These are phyloP conservation scores for Limnephilus rhombicus DNA, from an alignment of 2,888 invertebrate species.

Conservation along the genomic window DNA sequence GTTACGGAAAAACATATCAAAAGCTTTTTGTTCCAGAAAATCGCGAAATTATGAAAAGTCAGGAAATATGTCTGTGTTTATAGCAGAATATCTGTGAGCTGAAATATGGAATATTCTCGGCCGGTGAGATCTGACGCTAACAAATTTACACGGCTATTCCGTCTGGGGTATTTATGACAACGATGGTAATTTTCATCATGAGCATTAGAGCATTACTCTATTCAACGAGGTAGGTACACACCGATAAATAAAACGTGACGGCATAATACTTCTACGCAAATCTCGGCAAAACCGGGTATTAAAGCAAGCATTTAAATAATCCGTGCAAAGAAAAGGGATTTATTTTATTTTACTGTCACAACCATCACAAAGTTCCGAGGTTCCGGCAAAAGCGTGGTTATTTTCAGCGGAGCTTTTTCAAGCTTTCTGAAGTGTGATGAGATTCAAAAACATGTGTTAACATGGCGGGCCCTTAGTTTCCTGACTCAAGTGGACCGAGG, in stretches of 20 bases:
- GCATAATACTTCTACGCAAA: background rate
- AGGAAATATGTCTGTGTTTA: no score
- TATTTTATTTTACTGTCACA: background rate
- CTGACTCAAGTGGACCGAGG: slow-evolving; percentile 41
- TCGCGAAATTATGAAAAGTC: no score
- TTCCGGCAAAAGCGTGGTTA: background rate
- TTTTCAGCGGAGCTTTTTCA: slow-evolving; percentile 5
- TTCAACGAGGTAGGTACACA: background rate
- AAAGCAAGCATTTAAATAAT: background rate
- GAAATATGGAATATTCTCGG: no score
- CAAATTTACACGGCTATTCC: no score
- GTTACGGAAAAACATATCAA: no score
- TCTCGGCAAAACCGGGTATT: no score
- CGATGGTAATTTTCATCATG: background rate
- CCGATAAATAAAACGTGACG: background rate
- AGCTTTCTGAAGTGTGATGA: slow-evolving; percentile 38
- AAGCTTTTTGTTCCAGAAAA: no score
- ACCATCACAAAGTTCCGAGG: background rate
- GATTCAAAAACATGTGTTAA: slow-evolving; percentile 44
- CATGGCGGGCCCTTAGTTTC: background rate
- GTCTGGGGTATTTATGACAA: no score
- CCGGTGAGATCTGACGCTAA: no score
- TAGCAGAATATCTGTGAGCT: no score
- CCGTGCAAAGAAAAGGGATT: background rate
- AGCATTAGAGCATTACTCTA: background rate